Conservation (phyloP, 2,113 vertebrate genomes). For the Rhipidura dahli region DNA sequence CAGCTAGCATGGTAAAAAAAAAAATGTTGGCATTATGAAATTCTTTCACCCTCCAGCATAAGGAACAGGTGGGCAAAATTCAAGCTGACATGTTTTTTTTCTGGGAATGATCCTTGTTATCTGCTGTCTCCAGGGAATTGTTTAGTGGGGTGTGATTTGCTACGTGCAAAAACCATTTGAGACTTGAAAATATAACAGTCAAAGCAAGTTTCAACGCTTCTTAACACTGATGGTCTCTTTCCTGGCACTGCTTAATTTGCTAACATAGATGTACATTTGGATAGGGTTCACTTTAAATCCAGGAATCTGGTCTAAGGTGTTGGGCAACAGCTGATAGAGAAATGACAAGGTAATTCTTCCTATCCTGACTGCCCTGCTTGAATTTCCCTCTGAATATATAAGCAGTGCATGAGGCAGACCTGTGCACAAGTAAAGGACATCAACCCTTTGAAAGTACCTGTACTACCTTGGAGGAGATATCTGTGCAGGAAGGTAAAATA, state of each 20-base stretch:
- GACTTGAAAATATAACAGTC: background rate
- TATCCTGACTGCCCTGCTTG: background rate
- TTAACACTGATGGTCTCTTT: background rate
- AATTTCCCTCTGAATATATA: background rate
- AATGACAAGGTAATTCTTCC: background rate
- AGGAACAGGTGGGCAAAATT: background rate
- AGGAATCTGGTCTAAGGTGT: background rate
- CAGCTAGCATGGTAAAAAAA: background rate
- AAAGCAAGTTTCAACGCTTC: background rate
- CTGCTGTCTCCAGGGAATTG: background rate
- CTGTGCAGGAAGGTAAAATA: background rate
- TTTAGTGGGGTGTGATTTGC: background rate
- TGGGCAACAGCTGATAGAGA: background rate
- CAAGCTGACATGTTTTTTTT: background rate
- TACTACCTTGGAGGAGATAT: background rate
- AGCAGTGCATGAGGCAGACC: background rate
- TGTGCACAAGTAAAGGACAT: background rate
- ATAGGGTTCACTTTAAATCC: background rate
- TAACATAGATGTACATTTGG: background rate
- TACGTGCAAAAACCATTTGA: background rate
- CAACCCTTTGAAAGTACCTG: background rate
- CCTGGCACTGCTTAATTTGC: background rate
- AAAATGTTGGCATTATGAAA: accelerated
- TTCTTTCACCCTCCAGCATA: background rate
- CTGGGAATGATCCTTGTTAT: background rate